Evolutionary conservation across 2,113 vertebrate genomes (phyloP).

Genomic region (Pristiophorus japonicus): DNA sequence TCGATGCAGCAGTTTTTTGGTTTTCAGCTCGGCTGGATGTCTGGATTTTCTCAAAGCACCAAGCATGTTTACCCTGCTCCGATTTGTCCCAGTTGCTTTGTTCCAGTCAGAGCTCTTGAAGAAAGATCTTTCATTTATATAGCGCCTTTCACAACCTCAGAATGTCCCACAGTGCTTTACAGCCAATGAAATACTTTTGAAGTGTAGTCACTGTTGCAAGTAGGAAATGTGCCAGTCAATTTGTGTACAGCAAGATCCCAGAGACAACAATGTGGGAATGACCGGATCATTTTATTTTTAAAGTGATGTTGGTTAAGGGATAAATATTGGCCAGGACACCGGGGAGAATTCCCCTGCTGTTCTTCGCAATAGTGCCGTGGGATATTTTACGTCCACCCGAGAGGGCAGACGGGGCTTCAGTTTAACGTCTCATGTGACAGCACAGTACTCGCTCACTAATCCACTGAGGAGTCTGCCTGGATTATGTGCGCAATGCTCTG

Average conservation of each 20-base stretch:
- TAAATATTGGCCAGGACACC: background rate
- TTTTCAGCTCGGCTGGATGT: slow-evolving; percentile 67
- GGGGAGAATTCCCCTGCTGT: background rate
- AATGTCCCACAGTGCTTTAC: background rate
- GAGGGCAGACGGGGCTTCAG: background rate
- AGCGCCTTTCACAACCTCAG: background rate
- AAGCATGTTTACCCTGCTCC: slow-evolving; percentile 63
- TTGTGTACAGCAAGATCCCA: background rate
- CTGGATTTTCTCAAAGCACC: slow-evolving; percentile 68
- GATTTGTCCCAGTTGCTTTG: slow-evolving; percentile 57
- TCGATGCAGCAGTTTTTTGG: slow-evolving; percentile 69
- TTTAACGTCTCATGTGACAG: background rate
- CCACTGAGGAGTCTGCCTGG: background rate
- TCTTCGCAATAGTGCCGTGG: background rate
- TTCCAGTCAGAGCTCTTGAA: background rate
- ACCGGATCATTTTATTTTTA: background rate
- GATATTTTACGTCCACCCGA: background rate
- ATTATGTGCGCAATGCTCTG: background rate
- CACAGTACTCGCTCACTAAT: background rate
- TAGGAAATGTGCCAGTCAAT: background rate
- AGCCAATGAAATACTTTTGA: background rate
- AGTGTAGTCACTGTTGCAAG: background rate
- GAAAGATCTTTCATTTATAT: background rate
- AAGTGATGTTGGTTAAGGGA: background rate
- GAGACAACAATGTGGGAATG: background rate